Conservation (phyloP, 2,888 invertebrate genomes). For the Kuschelorhynchus macadamiae region DNA sequence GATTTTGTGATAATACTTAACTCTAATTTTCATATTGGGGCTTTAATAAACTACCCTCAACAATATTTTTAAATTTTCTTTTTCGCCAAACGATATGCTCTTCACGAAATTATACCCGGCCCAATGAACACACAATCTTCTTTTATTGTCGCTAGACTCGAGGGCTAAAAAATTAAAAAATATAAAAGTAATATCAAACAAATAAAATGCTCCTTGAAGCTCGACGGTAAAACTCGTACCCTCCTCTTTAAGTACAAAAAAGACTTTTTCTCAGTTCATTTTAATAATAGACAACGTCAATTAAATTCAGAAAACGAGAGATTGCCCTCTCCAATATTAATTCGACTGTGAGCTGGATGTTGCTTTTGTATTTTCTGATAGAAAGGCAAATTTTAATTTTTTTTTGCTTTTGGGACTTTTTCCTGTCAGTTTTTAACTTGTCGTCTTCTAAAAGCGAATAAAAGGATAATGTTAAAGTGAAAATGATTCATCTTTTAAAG, state of each 20-base stretch:
- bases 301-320: conserved; percentile 33
- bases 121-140: background rate
- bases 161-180: conserved; percentile 16
- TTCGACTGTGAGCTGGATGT: conserved; percentile 26
- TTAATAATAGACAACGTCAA: conserved; percentile 47
- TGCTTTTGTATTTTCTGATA: conserved; percentile 34
- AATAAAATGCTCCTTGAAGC: conserved; percentile 14
- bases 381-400: conserved; percentile 33
- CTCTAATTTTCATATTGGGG: too few species aligned
- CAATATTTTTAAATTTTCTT: too few species aligned
- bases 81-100: too few species aligned
- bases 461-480: too few species aligned
- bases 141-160: background rate
- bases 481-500: too few species aligned
- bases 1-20: too few species aligned
- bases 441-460: background rate
- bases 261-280: conserved; percentile 34
- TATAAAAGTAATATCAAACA: conserved; percentile 20
- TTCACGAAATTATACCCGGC: background rate
- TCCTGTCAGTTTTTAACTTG: conserved; percentile 9
- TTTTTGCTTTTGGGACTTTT: conserved; percentile 22
- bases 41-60: too few species aligned
- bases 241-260: conserved; percentile 22
- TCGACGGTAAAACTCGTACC: conserved; percentile 13
- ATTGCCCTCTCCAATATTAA: conserved; percentile 32